Percentiles rank a stretch among this genome's conserved stretches.
Evolutionary conservation across 2,888 invertebrate genomes (phyloP).

Genomic region (Mellilla xanthometata): DNA sequence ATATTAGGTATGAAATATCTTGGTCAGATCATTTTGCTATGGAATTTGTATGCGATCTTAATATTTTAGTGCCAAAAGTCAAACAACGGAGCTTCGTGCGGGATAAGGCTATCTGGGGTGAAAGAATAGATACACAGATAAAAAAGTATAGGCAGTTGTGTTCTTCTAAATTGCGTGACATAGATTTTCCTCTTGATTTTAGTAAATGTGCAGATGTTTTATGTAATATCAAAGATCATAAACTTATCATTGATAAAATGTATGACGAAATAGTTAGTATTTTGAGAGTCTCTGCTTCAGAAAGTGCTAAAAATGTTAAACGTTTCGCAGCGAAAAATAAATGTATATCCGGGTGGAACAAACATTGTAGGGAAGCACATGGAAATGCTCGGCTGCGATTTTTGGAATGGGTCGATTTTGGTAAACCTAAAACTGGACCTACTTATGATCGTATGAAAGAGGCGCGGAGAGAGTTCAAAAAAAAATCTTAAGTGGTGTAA

Average conservation of each 20-base stretch:
- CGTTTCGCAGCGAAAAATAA: no score
- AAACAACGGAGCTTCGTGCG: not conserved
- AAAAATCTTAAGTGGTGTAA: no score
- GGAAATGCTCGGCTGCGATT: no score
- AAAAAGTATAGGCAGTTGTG: not conserved
- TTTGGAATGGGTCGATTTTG: no score
- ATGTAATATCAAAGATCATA: not conserved
- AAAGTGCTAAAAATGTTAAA: not conserved
- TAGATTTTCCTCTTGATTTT: not conserved
- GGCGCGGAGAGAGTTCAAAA: no score
- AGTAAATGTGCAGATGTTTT: not conserved
- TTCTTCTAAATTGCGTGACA: not conserved
- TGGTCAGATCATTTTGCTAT: slow-evolving; percentile 16
- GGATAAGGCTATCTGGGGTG: slow-evolving; percentile 5
- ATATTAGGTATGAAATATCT: slow-evolving; percentile 5
- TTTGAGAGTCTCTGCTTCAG: not conserved
- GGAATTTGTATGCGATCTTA: slow-evolving; percentile 2
- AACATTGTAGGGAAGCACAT: no score
- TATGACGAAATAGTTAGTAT: not conserved
- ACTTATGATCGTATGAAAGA: no score
- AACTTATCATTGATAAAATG: not conserved
- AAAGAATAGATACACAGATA: slow-evolving; percentile 1
- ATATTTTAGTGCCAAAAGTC: slow-evolving; percentile 4
- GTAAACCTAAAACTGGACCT: no score
- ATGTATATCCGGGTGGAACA: no score